Evolutionary conservation across 1,140 invertebrate species (phyloP), one percentile per base, ranked within the genome.

Genomic region (Drusus annulatus): DNA sequence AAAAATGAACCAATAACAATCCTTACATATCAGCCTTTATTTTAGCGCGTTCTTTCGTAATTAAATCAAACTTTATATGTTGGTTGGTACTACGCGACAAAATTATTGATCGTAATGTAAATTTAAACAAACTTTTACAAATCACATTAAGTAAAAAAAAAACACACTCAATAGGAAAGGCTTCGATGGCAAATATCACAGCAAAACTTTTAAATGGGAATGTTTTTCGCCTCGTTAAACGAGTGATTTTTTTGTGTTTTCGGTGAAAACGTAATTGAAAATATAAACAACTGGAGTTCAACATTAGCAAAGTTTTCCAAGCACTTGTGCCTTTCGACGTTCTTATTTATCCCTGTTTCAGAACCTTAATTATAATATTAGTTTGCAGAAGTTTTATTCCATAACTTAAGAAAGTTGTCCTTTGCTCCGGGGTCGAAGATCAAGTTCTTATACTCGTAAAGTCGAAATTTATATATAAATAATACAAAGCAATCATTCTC

Each of bases 331-430:
- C 65, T 69, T 51, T 69, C 36, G 15, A 17, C 36, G 65, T 19
- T 31, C 65, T 69, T 50, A 50, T 69, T 69, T 69, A 69, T 19
- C 36, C 36, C 19, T 69, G 31, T 51, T 69, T 69, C 19, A 50
- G 65, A 50, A 69, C 65, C 31, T 69, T 69, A 69, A 69, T 69
- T 69, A 69, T 50, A 69, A 69, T 69, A 50, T 45, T 45, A 69
- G 65, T 45, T 69, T 10, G 60, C 17, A 3, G n/a, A 69, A 69
- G 36, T 69, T 69, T 45, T 69, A 69, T 69, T 69, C 65, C 65
- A 69, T 50, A 69, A 69, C 65, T 69, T 19, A 36, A 69, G n/a
- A n/a, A 69, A 69, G 31, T 69, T 45, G 36, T 51, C 65, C 28
- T 69, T 23, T 45, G 25, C 36, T 50, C 6, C n/a, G 28, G 51